phyloP scores from a whole-genome alignment of 1,140 invertebrate species.

The Brachionus angularis region DNA sequence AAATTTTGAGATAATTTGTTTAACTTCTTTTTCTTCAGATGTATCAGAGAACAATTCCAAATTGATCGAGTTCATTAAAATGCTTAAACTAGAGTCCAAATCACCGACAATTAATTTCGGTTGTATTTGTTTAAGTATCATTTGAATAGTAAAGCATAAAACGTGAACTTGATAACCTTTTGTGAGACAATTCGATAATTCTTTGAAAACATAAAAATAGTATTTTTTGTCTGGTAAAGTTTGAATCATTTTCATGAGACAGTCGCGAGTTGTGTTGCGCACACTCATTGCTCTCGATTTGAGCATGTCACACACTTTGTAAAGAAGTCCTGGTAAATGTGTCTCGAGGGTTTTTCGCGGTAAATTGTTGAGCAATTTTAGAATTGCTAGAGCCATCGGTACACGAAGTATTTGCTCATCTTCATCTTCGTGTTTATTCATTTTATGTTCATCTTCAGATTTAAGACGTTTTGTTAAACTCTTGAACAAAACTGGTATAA shows the following conservation, averaged over 20 bases:
- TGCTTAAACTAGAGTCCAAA: slow-evolving; percentile 71
- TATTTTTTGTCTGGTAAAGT: slow-evolving; percentile 73
- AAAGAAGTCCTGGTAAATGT: slow-evolving; percentile 76
- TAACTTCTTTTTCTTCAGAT: slow-evolving; percentile 84
- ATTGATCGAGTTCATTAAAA: slow-evolving; percentile 70
- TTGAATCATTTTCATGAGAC: slow-evolving; percentile 78
- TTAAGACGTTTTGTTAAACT: slow-evolving; percentile 55
- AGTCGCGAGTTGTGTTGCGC: slow-evolving; percentile 75
- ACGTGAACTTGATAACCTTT: slow-evolving; percentile 90
- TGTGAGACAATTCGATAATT: slow-evolving; percentile 74
- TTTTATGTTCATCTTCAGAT: slow-evolving; percentile 72
- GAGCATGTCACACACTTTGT: slow-evolving; percentile 81
- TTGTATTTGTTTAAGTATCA: slow-evolving; percentile 70
- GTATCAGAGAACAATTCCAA: slow-evolving; percentile 56
- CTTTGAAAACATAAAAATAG: slow-evolving; percentile 71
- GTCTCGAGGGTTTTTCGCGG: slow-evolving; percentile 69
- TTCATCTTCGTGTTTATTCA: slow-evolving; percentile 59
- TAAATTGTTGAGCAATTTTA: slow-evolving; percentile 82
- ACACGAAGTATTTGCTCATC: slow-evolving; percentile 84
- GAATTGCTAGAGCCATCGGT: slow-evolving; percentile 82
- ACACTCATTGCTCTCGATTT: slow-evolving; percentile 84
- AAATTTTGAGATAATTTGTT: slow-evolving; percentile 71
- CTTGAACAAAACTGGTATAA: slow-evolving; percentile 13
- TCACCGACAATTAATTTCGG: slow-evolving; percentile 66
- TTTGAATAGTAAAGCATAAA: slow-evolving; percentile 78